Base-by-base conservation (phyloP, 2,113 vertebrate genomes). In the Peromyscus leucopus region DNA sequence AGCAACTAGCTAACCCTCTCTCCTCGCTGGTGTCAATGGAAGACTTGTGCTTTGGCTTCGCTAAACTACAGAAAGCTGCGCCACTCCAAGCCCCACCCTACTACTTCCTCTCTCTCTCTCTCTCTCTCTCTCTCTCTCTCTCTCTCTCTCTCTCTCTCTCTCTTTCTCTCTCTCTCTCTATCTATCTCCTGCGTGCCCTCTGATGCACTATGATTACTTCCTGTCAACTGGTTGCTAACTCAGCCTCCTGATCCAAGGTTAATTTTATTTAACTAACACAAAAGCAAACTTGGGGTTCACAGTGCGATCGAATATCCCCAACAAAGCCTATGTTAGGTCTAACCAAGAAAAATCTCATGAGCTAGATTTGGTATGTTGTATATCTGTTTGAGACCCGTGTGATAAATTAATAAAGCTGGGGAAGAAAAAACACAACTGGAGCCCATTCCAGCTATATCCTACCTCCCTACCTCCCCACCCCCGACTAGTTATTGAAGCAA, bases 371-470 rank as follows among this genome's bases (percentile, higher is more conserved):
- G 39, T 83, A 33, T 42, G 36, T 61, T 21, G 61, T 46, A 12
- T 6, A 72, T 31, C 22, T 75, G 33, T 61, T 83, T 69, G 39
- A 96, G 65, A 87, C 9, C 5, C 92, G 26, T 31, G 22, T 39
- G 46, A n/a, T 78, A 80, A 75, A 90, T 91, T 69, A 86, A 42
- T 59, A 8, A 84, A 93, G 12, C 71, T 22, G 22, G n/a, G 33
- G 65, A 79, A 51, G 12, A 89, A 7, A 78, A 93, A 93, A 89
- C 84, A 67, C 3, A 51, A 96, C 80, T 33, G 80, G 26, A 85
- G 28, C 28, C 51, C 33, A 78, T 67, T 46, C 9, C 16, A 67
- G 3, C 76, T 88, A 65, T 15, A 5, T 75, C 65, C 57, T 17
- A 59, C 57, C 57, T 90, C 92, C 65, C 65, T 31, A 51, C 51